These are phyloP conservation scores for Maniola jurtina DNA, from an alignment of 1,140 invertebrate genomes.

Conservation along the genomic window DNA sequence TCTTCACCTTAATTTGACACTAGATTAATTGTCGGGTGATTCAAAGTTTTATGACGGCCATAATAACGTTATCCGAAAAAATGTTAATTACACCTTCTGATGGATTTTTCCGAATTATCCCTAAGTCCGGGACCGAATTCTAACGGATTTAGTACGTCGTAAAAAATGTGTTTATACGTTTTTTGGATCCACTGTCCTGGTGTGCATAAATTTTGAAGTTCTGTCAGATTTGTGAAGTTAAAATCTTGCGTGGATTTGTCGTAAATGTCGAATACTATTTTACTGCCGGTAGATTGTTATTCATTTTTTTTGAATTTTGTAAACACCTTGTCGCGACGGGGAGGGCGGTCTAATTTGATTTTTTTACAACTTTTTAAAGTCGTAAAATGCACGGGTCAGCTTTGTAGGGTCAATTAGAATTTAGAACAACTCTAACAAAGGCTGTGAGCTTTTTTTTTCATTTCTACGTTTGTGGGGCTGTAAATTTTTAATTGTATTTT, in stretches of 20 bases:
- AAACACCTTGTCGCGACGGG: constrained; percentile 44
- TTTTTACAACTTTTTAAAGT: constrained; percentile 50
- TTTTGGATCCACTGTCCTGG: constrained; percentile 41
- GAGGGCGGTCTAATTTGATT: constrained; percentile 34
- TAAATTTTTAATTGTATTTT: constrained; percentile 30
- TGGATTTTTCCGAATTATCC: constrained; percentile 52
- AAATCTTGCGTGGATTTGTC: constrained; percentile 66
- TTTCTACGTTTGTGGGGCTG: constrained; percentile 51
- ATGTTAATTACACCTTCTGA: constrained; percentile 55
- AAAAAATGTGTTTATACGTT: constrained; percentile 41
- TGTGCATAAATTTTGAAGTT: constrained; percentile 61
- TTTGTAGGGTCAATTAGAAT: constrained; percentile 58
- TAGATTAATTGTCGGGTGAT: constrained; percentile 16
- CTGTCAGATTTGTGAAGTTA: constrained; percentile 71
- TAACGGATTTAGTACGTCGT: constrained; percentile 57
- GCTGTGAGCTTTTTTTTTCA: constrained; percentile 44
- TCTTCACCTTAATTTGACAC: constrained; percentile 19
- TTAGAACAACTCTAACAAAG: constrained; percentile 56
- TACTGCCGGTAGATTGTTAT: constrained; percentile 36
- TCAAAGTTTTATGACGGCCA: constrained; percentile 18
- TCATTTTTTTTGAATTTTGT: constrained; percentile 28
- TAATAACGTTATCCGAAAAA: constrained; percentile 19
- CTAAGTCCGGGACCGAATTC: constrained; percentile 39
- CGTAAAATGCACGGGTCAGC: constrained; percentile 47
- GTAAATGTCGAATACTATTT: constrained; percentile 68